Evolutionary conservation across 2,888 invertebrate genomes (phyloP).

Genomic region (Frankliniella intonsa): DNA sequence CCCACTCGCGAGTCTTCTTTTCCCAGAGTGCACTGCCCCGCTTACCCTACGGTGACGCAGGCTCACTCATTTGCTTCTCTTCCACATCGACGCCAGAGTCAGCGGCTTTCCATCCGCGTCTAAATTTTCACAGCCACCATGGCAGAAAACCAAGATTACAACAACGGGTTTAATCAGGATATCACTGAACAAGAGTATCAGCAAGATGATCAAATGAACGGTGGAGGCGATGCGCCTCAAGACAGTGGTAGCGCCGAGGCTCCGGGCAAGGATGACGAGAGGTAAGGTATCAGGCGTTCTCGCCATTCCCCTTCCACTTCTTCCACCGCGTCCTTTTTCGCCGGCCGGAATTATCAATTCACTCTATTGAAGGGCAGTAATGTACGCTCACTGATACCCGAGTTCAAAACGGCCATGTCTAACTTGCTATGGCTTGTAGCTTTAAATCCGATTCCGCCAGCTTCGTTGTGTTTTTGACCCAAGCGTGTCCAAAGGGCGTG

Average conservation of each 20-base stretch:
- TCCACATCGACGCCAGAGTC: neutral
- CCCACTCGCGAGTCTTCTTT: neutral
- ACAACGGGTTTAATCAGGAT: constrained; percentile 17
- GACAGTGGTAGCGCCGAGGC: constrained; percentile 72
- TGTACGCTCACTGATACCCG: neutral
- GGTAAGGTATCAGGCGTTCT: constrained; percentile 39
- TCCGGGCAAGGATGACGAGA: constrained; percentile 70
- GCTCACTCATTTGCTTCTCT: neutral
- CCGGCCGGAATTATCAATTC: neutral
- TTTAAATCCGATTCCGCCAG: neutral
- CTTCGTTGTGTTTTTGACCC: constrained; percentile 1
- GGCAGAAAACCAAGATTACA: constrained; percentile 18
- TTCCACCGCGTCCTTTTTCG: neutral
- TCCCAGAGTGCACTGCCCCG: constrained; percentile 13
- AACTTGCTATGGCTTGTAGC: neutral
- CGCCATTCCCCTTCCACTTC: constrained; percentile 17
- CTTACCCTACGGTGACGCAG: neutral
- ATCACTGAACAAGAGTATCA: constrained; percentile 54
- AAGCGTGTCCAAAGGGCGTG: constrained; percentile 16
- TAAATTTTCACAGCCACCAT: neutral
- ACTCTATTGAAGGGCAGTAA: neutral
- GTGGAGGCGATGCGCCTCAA: constrained; percentile 59
- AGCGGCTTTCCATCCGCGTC: neutral
- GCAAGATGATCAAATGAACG: constrained; percentile 54
- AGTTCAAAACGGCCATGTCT: constrained; percentile 10